phyloP scores from a whole-genome alignment of 2,113 vertebrate genomes.

The Phyllostomus hastatus region DNA sequence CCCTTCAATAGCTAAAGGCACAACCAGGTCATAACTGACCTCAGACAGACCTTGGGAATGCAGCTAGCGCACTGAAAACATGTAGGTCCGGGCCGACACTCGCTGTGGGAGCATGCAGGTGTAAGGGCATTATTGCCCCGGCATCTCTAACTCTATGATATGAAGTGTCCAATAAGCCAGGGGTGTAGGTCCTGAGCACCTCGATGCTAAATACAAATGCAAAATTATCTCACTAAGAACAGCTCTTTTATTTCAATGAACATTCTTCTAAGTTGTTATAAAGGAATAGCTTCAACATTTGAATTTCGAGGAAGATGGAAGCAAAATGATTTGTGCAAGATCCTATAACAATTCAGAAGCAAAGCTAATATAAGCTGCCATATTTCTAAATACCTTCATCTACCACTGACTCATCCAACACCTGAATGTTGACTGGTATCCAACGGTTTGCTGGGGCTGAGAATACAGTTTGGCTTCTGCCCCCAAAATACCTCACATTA shows the following conservation, averaged over 20 bases:
- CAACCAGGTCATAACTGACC: neutral
- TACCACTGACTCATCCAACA: neutral
- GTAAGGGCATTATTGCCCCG: rapidly evolving
- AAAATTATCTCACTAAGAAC: neutral
- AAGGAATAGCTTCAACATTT: neutral
- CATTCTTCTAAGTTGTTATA: neutral
- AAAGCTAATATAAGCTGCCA: neutral
- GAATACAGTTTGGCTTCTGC: neutral
- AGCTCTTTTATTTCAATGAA: neutral
- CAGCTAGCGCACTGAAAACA: neutral
- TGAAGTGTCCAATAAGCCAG: neutral
- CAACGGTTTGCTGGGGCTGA: neutral
- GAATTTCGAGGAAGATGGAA: neutral
- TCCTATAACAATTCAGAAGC: neutral
- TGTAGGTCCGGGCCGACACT: neutral
- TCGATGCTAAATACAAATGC: neutral
- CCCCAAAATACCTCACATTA: neutral
- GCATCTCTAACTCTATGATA: neutral
- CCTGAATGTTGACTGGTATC: neutral
- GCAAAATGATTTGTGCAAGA: neutral
- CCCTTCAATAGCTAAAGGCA: neutral
- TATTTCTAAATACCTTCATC: neutral
- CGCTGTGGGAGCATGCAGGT: rapidly evolving
- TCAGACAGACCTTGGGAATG: neutral
- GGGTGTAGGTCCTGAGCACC: neutral